Base-by-base conservation (phyloP, 2,113 vertebrate species). In the Orientallactaga bullata region DNA sequence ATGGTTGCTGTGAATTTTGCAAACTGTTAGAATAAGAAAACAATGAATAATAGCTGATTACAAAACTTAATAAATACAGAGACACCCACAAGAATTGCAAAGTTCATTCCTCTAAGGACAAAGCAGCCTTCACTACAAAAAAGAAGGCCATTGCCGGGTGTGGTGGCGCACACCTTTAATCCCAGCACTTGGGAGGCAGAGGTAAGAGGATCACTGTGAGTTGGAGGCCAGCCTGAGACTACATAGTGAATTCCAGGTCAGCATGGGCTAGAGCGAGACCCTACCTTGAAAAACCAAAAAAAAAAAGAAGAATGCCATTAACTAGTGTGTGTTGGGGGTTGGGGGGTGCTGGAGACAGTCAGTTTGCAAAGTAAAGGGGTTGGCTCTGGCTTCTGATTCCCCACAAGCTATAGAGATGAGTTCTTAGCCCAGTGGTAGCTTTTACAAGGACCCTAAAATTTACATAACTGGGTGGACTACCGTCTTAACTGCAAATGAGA, bases 11-110 rank as follows among this genome's bases (percentile, higher is more conserved):
- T 58, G 74, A 42, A 30, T 88, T 90, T 81, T 74, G 26, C 35
- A 80, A 94, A 90, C 76, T 87, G 73, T 91, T 92, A 94, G 76
- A 85, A 65, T 60, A 76, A 82, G 85, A 86, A 77, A 66, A 85
- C 71, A 58, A 8, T 90, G 21, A 11, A 28, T 13, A 3, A 63
- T 60, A 77, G n/a, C 71, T 81, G 47, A 61, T 81, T 42, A 39
- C 23, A 73, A 35, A 35, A 39, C 58, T 32, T 65, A 73, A 71
- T 81, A 58, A 9, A 42, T 74, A 23, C 21, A 90, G 63, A 93
- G 71, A 78, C 26, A 66, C 0, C 20, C 47, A 39, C 74, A 68
- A n/a, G 23, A 26, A 39, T 65, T 63, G 8, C 12, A 68, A 85
- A 61, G 69, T 72, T 65, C 55, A 65, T 47, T 8, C 12, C 39